Percentiles rank a stretch among this genome's conserved stretches.
Conservation (phyloP, 2,113 vertebrate species). For the Choloepus hoffmanni region DNA sequence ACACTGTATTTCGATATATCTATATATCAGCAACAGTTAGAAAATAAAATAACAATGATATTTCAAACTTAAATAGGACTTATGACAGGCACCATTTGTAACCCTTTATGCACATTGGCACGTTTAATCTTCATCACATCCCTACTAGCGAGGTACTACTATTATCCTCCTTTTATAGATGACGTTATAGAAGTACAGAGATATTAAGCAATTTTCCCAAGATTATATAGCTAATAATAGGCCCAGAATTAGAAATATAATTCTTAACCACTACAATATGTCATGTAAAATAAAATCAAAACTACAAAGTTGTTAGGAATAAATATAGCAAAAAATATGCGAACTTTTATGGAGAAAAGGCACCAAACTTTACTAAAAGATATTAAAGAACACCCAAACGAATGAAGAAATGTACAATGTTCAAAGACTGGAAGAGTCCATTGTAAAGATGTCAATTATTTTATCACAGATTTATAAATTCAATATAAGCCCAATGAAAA, state of each 20-base stretch:
- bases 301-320: neutral
- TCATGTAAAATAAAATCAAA: neutral
- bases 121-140: neutral
- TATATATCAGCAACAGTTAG: neutral
- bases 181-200: neutral
- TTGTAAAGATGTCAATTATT: neutral
- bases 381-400: neutral
- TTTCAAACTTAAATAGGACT: neutral
- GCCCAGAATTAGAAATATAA: neutral
- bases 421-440: neutral
- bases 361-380: conserved; percentile 17
- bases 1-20: neutral
- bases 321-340: neutral
- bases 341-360: conserved; percentile 32
- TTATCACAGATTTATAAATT: neutral
- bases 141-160: neutral
- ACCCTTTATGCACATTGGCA: neutral
- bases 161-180: neutral
- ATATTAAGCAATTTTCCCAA: conserved; percentile 34
- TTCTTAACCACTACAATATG: neutral
- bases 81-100: neutral
- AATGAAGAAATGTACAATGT: neutral
- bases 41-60: neutral
- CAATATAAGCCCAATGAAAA: neutral
- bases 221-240: neutral